phyloP scores from a whole-genome alignment of 2,888 invertebrate genomes.

The Dyspetes luteomarginatus region DNA sequence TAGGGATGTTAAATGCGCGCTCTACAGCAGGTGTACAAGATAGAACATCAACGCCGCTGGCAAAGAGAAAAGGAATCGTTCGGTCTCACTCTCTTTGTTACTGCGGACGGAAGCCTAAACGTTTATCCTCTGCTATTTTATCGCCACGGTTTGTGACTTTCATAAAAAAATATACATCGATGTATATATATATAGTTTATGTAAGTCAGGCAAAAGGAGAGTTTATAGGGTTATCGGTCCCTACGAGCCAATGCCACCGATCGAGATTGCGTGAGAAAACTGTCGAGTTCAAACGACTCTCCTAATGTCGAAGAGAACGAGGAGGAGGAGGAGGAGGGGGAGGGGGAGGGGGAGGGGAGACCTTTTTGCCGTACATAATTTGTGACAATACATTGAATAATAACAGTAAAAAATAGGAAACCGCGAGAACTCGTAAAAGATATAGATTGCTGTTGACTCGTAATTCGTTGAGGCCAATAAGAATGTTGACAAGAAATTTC shows the following conservation, averaged over 20 bases:
- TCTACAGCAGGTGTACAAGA: conserved; percentile 50
- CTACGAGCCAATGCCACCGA: neutral
- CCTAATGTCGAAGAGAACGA: neutral
- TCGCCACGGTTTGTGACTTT: conserved; percentile 45
- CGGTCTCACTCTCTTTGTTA: conserved; percentile 31
- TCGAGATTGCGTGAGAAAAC: conserved; percentile 45
- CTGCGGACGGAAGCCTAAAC: conserved; percentile 48
- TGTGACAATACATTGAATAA: conserved; percentile 26
- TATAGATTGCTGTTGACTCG: neutral
- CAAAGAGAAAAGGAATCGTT: conserved; percentile 28
- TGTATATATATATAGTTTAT: conserved; percentile 23
- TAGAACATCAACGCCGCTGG: conserved; percentile 35
- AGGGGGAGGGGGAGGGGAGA: neutral
- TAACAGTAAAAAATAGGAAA: neutral
- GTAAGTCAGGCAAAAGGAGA: conserved; percentile 14
- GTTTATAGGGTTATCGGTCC: conserved; percentile 25
- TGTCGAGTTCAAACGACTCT: conserved; percentile 30
- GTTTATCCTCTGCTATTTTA: conserved; percentile 43
- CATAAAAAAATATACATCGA: too few relatives aligned
- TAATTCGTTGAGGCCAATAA: neutral
- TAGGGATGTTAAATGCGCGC: neutral
- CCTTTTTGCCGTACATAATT: neutral
- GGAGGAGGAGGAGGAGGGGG: neutral
- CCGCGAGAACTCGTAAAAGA: neutral
- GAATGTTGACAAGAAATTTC: conserved; percentile 49